These are phyloP conservation scores for Rhynchophorus ferrugineus DNA, from an alignment of 1,140 invertebrate species.

Conservation along the genomic window DNA sequence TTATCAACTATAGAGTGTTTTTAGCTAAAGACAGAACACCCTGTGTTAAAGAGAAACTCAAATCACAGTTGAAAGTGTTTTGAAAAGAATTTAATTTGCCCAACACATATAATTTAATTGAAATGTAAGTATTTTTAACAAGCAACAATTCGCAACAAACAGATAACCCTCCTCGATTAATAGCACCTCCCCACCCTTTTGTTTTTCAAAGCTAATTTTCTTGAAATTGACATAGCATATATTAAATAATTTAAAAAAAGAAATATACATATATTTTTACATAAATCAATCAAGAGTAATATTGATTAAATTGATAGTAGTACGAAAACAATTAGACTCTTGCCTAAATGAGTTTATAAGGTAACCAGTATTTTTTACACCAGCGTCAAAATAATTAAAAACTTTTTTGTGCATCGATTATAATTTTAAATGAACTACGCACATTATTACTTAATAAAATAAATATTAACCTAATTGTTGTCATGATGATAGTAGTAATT, in stretches of 20 bases:
- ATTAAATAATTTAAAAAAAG: constrained; percentile 4
- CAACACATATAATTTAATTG: background rate
- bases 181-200: constrained; percentile 8
- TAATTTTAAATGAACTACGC: constrained; percentile 1
- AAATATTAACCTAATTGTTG: constrained; percentile 2
- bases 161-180: constrained; percentile 2
- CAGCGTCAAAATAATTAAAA: no score
- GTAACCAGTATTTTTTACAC: no score
- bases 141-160: constrained; percentile 11
- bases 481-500: background rate
- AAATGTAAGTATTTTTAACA: constrained; percentile 5
- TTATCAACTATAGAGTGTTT: background rate
- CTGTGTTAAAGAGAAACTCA: background rate
- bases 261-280: background rate
- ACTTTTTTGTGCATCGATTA: no score
- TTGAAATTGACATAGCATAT: constrained; percentile 7
- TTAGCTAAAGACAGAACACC: constrained; percentile 7
- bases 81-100: background rate
- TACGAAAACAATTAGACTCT: no score
- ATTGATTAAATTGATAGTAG: background rate
- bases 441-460: constrained; percentile 2
- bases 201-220: constrained; percentile 6
- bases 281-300: background rate
- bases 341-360: no score
- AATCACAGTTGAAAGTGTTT: background rate